A percentile compares a stretch with the other conserved stretches of the same genome.
Conservation (phyloP, 2,888 invertebrate species). For the Eueremaeus valkanovi region DNA sequence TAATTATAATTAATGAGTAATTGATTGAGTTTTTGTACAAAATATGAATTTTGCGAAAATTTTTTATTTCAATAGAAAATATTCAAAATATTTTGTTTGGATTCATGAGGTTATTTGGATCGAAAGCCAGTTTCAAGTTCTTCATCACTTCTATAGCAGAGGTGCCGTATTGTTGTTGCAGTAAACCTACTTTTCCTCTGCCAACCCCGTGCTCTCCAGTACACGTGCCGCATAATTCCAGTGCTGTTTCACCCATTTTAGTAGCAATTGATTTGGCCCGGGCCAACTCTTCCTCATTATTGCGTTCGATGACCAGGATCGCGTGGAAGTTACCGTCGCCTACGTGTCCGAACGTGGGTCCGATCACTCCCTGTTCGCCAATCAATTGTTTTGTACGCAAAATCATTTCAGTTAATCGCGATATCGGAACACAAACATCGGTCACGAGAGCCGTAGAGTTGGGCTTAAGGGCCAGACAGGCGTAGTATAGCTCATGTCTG, state of each 20-base stretch:
- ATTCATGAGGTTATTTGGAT: slow-evolving; percentile 57
- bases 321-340: slow-evolving; percentile 59
- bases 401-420: slow-evolving; percentile 55
- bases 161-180: slow-evolving; percentile 54
- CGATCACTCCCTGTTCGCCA: slow-evolving; percentile 50
- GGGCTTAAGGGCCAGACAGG: slow-evolving; percentile 52
- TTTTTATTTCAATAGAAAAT: too few relatives aligned
- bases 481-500: slow-evolving; percentile 56
- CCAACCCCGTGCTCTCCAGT: slow-evolving; percentile 58
- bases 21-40: too few relatives aligned
- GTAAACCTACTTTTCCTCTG: slow-evolving; percentile 54
- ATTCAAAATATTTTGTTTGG: slow-evolving; percentile 55
- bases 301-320: slow-evolving; percentile 53
- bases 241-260: slow-evolving; percentile 50
- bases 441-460: slow-evolving; percentile 53
- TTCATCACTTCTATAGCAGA: slow-evolving; percentile 54
- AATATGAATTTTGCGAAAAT: too few relatives aligned
- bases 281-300: slow-evolving; percentile 51
- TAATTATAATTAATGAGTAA: too few relatives aligned
- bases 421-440: slow-evolving; percentile 58
- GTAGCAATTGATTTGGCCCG: slow-evolving; percentile 49
- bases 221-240: slow-evolving; percentile 56
- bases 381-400: slow-evolving; percentile 52
- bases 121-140: slow-evolving; percentile 54
- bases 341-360: slow-evolving; percentile 57